Conservation (phyloP, 2,113 vertebrate genomes). For the Osmerus eperlanus region DNA sequence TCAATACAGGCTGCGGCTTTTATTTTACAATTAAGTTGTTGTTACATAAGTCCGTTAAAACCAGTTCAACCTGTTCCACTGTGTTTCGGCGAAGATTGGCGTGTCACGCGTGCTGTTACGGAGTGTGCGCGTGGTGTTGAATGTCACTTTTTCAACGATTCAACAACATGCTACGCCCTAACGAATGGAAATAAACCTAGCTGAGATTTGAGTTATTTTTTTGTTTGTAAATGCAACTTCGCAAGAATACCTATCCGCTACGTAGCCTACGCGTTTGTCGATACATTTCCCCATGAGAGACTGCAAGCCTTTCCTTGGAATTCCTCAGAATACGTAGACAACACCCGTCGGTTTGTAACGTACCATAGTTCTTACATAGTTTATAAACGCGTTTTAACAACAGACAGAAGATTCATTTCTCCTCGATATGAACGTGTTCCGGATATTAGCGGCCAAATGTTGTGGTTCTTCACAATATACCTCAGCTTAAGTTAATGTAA, state of each 20-base stretch:
- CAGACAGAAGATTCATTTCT: slow-evolving; percentile 18
- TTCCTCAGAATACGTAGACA: background rate
- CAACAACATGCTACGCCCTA: slow-evolving; percentile 36
- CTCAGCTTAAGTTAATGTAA: slow-evolving; percentile 57
- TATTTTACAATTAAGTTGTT: background rate
- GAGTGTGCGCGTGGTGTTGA: slow-evolving; percentile 31
- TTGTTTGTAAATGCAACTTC: background rate
- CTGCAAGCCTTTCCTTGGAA: background rate
- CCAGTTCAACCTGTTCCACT: slow-evolving; percentile 48
- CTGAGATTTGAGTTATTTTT: background rate
- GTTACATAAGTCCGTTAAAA: background rate
- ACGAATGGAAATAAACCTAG: slow-evolving; percentile 12
- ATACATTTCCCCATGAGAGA: background rate
- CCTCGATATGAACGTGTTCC: slow-evolving; percentile 41
- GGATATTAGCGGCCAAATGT: slow-evolving; percentile 46
- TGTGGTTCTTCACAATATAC: slow-evolving; percentile 45
- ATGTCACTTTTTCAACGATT: slow-evolving; percentile 46
- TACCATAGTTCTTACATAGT: background rate
- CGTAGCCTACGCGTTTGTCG: background rate
- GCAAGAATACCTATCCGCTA: background rate
- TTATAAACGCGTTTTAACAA: background rate
- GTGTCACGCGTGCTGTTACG: background rate
- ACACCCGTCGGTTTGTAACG: background rate
- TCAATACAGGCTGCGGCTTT: background rate
- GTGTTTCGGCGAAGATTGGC: background rate